phyloP scores from a whole-genome alignment of 2,113 vertebrate genomes.

The Penelope pileata region DNA sequence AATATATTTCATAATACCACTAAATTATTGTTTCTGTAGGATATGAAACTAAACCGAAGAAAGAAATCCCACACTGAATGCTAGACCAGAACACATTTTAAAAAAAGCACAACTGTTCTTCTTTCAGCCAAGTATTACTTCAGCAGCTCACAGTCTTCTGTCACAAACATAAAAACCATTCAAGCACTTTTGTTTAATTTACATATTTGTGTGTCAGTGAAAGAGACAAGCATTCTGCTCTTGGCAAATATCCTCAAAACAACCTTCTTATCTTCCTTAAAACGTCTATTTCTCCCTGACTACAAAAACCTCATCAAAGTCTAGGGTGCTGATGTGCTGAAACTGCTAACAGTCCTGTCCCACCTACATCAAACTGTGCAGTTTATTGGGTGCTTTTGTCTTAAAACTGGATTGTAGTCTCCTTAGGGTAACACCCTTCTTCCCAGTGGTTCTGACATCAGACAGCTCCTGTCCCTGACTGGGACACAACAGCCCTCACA shows the following conservation, averaged over 20 bases:
- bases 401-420: background rate
- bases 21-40: background rate
- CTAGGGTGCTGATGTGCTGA: background rate
- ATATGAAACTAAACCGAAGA: background rate
- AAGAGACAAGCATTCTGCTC: slow-evolving; percentile 15
- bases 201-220: background rate
- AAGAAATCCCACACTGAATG: background rate
- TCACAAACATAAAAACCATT: background rate
- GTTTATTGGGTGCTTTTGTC: background rate
- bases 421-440: background rate
- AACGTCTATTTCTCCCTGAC: background rate
- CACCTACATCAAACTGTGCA: background rate
- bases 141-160: background rate
- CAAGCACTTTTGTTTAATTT: slow-evolving; percentile 22
- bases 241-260: slow-evolving; percentile 25
- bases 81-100: background rate
- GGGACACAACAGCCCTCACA: rapidly evolving
- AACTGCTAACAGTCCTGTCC: background rate
- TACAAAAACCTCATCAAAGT: slow-evolving; percentile 18
- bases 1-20: background rate
- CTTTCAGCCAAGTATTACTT: slow-evolving; percentile 8
- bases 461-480: background rate
- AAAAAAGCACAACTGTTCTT: background rate
- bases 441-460: background rate
- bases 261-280: background rate